Base-by-base conservation (phyloP, 1,140 invertebrate genomes). In the Sinonovacula constricta region DNA sequence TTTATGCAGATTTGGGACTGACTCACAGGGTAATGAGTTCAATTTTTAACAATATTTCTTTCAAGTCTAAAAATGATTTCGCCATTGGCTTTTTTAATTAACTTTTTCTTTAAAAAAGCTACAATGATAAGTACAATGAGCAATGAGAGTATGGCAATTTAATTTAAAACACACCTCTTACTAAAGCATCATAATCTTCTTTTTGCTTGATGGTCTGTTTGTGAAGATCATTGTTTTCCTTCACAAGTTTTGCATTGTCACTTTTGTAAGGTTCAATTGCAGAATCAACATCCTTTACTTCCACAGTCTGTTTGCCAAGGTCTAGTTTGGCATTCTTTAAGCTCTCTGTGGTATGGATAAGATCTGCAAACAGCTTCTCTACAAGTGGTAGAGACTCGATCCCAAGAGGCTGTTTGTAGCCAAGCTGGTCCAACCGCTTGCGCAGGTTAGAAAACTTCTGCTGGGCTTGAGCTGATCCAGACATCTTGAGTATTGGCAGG, bases 321-420 rank as follows among this genome's bases (percentile, higher is more conserved):
- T 87, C 83, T 56, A 89, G 70, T 92, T 96, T 96, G 83, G 95
- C 95, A 90, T 95, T 94, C 85, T 95, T 94, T 33, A 96, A 90
- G 87, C 94, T 95, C 66, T 94, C 93, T 31, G 95, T 96, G 24
- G 95, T 96, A 87, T 95, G 93, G 67, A 96, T 90, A 62, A 96
- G 92, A 91, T 96, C 95, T 66, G 93, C 93, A 71, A 95, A 88
- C 74, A 96, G 89, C 88, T 93, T 93, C 91, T 96, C 94, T 78
- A 96, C 94, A 69, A 96, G 90, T 54, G 94, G 94, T 33, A 96
- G 88, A 79, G 94, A 93, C 82, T 96, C 95, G 26, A 94, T 85
- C 7, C 93, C 93, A 57, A 96, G 91, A n/a, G 92, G 89, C 88
- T 95, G 94, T 70, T 92, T 93, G 87, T 96, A 96, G 22, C 95